These are phyloP conservation scores for Phengaris alcon DNA, from an alignment of 2,888 invertebrate genomes.

Conservation along the genomic window DNA sequence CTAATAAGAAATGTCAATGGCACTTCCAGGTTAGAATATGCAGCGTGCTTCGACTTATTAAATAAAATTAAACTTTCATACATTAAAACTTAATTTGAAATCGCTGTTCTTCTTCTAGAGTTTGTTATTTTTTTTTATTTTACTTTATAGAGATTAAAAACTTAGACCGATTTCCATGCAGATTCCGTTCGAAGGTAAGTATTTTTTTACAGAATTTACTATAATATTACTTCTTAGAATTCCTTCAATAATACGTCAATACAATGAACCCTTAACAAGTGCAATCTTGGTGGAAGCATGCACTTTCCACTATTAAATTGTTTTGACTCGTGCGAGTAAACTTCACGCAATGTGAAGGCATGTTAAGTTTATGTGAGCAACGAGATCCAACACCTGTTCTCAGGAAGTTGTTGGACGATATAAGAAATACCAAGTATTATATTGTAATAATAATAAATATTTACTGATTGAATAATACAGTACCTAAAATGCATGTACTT, in stretches of 20 bases:
- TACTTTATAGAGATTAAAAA: too few relatives aligned
- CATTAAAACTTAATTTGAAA: neutral
- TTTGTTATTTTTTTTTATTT: neutral
- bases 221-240: neutral
- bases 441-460: neutral
- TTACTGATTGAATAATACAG: too few relatives aligned
- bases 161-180: too few relatives aligned
- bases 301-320: conserved; percentile 18
- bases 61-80: neutral
- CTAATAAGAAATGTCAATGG: conserved; percentile 15
- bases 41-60: neutral
- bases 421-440: neutral
- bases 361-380: conserved; percentile 8
- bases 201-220: too few relatives aligned
- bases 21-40: neutral
- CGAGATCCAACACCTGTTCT: neutral
- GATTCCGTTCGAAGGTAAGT: too few relatives aligned
- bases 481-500: too few relatives aligned
- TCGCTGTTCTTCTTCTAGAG: neutral
- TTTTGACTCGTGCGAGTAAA: conserved; percentile 12
- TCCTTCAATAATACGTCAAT: neutral
- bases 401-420: neutral
- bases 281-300: conserved; percentile 1
- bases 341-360: neutral
- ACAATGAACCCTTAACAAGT: neutral